These are phyloP conservation scores for Listronotus bonariensis DNA, from an alignment of 1,140 invertebrate species.

Conservation along the genomic window DNA sequence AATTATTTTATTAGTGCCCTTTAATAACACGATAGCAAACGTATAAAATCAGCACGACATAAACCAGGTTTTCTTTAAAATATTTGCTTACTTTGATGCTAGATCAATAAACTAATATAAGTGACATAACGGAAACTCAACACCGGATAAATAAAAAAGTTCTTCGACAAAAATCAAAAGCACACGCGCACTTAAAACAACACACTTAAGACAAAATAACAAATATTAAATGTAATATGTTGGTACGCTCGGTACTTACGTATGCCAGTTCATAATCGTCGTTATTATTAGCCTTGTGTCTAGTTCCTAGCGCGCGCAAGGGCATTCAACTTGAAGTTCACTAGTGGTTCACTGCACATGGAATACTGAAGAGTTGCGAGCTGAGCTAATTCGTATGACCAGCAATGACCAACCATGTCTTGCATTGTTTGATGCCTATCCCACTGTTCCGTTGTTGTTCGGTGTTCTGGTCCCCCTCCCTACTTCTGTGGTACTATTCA, in stretches of 20 bases:
- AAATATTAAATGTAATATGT: conserved; percentile 4
- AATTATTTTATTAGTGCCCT: too few relatives aligned
- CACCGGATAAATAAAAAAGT: background rate
- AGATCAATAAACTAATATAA: conserved; percentile 1
- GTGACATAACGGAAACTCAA: background rate
- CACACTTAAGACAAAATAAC: conserved; percentile 3
- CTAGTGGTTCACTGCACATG: conserved; percentile 40
- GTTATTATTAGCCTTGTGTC: conserved; percentile 40
- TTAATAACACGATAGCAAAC: too few relatives aligned
- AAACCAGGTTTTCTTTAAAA: too few relatives aligned
- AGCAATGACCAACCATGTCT: conserved; percentile 32
- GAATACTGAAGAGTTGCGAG: conserved; percentile 39
- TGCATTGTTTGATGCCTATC: conserved; percentile 33
- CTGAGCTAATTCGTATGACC: conserved; percentile 24
- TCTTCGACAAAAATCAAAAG: background rate
- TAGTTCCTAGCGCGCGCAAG: conserved; percentile 35
- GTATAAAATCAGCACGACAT: too few relatives aligned
- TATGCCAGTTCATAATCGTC: conserved; percentile 36
- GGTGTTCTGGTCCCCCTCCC: background rate
- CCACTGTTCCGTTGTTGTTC: conserved; percentile 26
- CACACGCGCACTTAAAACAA: conserved; percentile 6
- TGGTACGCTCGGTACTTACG: conserved; percentile 26
- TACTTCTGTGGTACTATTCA: conserved; percentile 3
- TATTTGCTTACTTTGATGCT: too few relatives aligned
- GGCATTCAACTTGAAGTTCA: conserved; percentile 42